These are phyloP conservation scores for Antheraea yamamai DNA, from an alignment of 2,888 invertebrate species.

Conservation along the genomic window DNA sequence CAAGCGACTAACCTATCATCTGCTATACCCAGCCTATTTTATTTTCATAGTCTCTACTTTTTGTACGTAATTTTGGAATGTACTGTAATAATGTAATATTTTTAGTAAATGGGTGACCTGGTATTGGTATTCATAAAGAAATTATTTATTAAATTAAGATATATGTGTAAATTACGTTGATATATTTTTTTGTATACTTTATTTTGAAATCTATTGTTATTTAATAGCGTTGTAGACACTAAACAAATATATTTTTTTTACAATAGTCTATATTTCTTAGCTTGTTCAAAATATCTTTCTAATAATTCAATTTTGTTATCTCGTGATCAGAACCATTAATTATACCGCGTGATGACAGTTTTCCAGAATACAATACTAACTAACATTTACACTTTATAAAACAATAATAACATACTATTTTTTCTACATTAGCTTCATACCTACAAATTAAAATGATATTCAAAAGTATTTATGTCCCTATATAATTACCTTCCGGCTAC, in stretches of 20 bases:
- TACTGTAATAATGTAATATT: background rate
- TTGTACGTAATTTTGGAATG: background rate
- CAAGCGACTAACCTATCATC: background rate
- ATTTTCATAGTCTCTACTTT: background rate
- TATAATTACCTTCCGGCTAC: too few relatives aligned
- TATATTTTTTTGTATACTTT: background rate
- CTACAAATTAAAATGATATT: background rate
- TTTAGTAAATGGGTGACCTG: background rate
- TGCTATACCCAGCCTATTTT: background rate
- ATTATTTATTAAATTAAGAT: conserved; percentile 1
- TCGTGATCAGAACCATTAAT: background rate
- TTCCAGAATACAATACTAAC: too few relatives aligned
- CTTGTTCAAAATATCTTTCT: too few relatives aligned
- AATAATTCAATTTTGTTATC: too few relatives aligned
- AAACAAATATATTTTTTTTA: too few relatives aligned
- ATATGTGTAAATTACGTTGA: background rate
- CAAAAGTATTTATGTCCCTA: too few relatives aligned
- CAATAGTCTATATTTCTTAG: too few relatives aligned
- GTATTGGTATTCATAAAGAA: background rate
- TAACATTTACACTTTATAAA: too few relatives aligned
- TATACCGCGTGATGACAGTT: too few relatives aligned
- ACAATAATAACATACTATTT: background rate
- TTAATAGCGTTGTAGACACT: background rate
- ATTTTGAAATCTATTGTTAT: background rate
- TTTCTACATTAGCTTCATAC: background rate